Evolutionary conservation across 1,140 invertebrate species (phyloP).

Genomic region (Drosophila oshimai): DNA sequence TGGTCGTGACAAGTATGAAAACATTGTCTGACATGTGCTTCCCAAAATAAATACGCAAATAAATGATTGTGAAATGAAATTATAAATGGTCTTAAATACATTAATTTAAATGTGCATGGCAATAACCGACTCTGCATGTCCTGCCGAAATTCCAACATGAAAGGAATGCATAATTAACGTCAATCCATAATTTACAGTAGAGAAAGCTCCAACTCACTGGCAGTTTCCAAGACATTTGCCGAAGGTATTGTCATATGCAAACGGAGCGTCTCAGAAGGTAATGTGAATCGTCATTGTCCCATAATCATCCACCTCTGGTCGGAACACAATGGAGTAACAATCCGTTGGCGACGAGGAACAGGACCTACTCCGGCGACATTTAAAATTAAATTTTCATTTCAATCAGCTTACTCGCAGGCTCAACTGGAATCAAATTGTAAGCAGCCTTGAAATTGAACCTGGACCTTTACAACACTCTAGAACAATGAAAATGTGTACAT

Average conservation of each 20-base stretch:
- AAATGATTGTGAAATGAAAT: not conserved
- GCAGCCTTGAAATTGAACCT: constrained; percentile 25
- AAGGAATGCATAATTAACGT: too few species aligned
- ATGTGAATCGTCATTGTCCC: constrained; percentile 13
- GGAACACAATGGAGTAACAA: not conserved
- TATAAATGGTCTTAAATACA: not conserved
- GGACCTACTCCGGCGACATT: not conserved
- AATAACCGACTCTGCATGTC: not conserved
- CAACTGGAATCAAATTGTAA: constrained; percentile 31
- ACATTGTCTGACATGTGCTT: not conserved
- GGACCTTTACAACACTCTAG: not conserved
- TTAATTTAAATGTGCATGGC: not conserved
- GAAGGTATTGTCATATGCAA: not conserved
- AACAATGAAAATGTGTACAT: not conserved
- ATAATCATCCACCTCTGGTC: not conserved
- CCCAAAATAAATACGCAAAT: not conserved
- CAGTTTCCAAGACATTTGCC: not conserved
- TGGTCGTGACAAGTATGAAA: not conserved
- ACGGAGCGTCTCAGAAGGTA: not conserved
- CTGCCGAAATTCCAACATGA: not conserved
- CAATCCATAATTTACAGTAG: constrained; percentile 12
- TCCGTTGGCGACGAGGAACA: not conserved
- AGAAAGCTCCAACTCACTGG: not conserved
- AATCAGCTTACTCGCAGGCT: constrained; percentile 9
- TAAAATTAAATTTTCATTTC: constrained; percentile 32